Evolutionary conservation across 1,140 invertebrate species (phyloP).

Genomic region (Colletes latitarsis): DNA sequence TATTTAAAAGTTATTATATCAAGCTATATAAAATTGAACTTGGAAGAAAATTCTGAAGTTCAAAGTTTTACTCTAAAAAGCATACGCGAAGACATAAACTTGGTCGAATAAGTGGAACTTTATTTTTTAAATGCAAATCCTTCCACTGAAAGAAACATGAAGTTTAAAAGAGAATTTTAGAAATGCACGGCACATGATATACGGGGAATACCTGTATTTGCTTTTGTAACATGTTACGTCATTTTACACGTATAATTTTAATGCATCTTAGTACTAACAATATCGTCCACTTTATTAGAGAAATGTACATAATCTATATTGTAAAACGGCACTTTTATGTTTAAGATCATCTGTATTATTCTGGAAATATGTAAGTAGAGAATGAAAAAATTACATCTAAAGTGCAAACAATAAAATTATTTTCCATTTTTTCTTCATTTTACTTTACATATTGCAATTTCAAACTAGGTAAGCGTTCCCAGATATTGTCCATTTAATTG

Average conservation of each 20-base stretch:
- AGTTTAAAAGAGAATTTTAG: no score
- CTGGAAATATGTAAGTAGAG: neutral
- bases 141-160: no score
- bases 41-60: no score
- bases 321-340: conserved; percentile 54
- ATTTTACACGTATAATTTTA: conserved; percentile 26
- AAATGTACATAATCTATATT: conserved; percentile 32
- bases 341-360: conserved; percentile 15
- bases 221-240: conserved; percentile 41
- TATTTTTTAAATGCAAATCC: no score
- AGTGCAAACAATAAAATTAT: neutral
- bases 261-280: conserved; percentile 38
- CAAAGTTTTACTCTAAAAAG: no score
- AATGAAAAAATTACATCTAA: neutral
- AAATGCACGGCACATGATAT: no score
- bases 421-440: neutral
- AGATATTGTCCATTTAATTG: neutral
- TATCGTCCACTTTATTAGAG: conserved; percentile 30
- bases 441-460: conserved; percentile 8
- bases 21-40: no score
- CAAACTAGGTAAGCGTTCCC: neutral
- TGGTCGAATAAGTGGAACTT: no score
- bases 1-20: no score
- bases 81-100: no score
- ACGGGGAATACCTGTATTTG: conserved; percentile 1